Percentiles rank a stretch among this genome's conserved stretches.
Evolutionary conservation across 2,888 invertebrate genomes (phyloP).

Genomic region (Parapristionchus giblindavisi): DNA sequence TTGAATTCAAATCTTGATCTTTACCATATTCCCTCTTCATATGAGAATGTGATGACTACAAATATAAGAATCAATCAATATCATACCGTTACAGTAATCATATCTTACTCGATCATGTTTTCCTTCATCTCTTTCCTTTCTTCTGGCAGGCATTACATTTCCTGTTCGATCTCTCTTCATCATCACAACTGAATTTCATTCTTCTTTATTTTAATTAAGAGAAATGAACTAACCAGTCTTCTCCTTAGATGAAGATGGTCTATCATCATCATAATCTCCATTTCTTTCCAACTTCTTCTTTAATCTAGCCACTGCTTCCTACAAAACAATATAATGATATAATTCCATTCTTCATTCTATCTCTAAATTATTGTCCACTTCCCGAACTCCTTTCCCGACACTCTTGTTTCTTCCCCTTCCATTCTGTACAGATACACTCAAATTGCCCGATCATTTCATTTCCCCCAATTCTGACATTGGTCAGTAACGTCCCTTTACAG

Average conservation of each 20-base stretch:
- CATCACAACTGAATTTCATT: slow-evolving; percentile 44
- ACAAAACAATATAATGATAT: background rate
- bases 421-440: too few species aligned
- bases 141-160: slow-evolving; percentile 53
- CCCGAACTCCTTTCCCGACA: too few species aligned
- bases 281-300: slow-evolving; percentile 82
- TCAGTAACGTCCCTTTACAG: too few species aligned
- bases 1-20: slow-evolving; percentile 54
- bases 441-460: too few species aligned
- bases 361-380: too few species aligned
- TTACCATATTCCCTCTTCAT: slow-evolving; percentile 59
- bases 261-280: slow-evolving; percentile 70
- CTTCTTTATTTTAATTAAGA: background rate
- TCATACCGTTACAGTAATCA: background rate
- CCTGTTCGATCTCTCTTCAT: slow-evolving; percentile 51
- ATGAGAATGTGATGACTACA: slow-evolving; percentile 50
- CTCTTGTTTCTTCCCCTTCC: too few species aligned
- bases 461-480: too few species aligned
- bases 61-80: background rate
- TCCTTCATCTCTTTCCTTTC: slow-evolving; percentile 45
- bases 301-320: slow-evolving; percentile 69
- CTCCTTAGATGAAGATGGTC: slow-evolving; percentile 24
- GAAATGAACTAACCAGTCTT: slow-evolving; percentile 7
- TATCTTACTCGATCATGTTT: slow-evolving; percentile 46
- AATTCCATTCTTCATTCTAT: too few species aligned